Evolutionary conservation across 53 echinoderm and acorn worm genomes (phyloP), one percentile per base, ranked within the genome.

Genomic region (Holothuria scabra): DNA sequence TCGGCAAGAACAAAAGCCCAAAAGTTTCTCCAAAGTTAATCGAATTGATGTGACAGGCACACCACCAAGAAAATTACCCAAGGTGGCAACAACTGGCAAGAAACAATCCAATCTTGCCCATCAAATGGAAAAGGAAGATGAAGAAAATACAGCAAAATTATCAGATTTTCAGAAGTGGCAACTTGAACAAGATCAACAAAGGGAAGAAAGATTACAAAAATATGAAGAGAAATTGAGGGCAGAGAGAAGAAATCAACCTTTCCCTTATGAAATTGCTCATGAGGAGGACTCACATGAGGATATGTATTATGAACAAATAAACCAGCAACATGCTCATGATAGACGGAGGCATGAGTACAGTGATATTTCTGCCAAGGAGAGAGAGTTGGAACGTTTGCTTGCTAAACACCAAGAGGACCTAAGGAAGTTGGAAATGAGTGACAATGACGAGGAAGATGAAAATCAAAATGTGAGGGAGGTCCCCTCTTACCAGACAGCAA

Each of bases 121-220:
- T 67, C 28, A 59, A 33, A 80, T 13, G 21, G 9, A 30, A 78
- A 24, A 22, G 20, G 59, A 60, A 19, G 31, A 66, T 28, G 24
- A 34, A 80, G 59, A 69, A 56, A 38, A 69, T 38, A 61, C 67
- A 13, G 57, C 82, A 16, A 59, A 90, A 30, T 25, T 64, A 58
- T 56, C 84, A 18, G 96, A 96, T 66, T 96, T 87, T 67, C 93
- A 90, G 75, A 96, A 91, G 63, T 96, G 91, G 91, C 96, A 95
- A 63, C 71, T 87, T 33, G 96, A 95, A 28, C 96, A 91, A 69
- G 91, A 93, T 79, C 68, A 82, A n/a, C 37, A 95, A 65, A 65
- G 96, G 29, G 68, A 88, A 38, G 80, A 87, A 57, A 66, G 96
- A 60, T 75, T 96, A 44, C 84, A 85, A 52, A 90, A 72, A 22